Evolutionary conservation across 2,113 vertebrate genomes (phyloP), one percentile per base, ranked within the genome.

Genomic region (Rhea americana): DNA sequence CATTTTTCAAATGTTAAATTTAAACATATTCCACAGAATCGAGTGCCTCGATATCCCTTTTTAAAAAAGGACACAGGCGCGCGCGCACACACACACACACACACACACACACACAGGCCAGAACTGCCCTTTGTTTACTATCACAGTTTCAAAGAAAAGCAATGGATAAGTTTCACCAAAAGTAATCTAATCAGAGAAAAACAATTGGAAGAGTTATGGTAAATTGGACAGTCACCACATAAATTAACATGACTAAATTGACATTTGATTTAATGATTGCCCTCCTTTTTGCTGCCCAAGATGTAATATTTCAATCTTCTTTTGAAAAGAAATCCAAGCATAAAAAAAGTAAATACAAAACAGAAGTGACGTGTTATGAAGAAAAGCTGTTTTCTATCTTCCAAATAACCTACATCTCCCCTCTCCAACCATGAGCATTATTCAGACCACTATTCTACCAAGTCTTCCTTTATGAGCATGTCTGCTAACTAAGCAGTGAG

Each of bases 321-420:
- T 32, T 50, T n/a, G n/a, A n/a, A n/a, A n/a, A n/a, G n/a, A n/a
- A n/a, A n/a, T n/a, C n/a, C n/a, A n/a, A n/a, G n/a, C n/a, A n/a
- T n/a, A n/a, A 43, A 73, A 62, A 1, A 50, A 45, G 6, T n/a
- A 20, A 39, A 75, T 9, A 70, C 1, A 56, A 30, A n/a, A 70
- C 1, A 56, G 26, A n/a, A 82, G 25, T 47, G 15, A 78, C 66
- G 53, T 0, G 0, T 59, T 28, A 67, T 0, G 2, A 78, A 74
- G 13, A 12, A 92, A 87, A 59, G 3, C 26, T 19, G 47, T 82
- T 72, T 87, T 50, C 37, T 78, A n/a, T 9, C 43, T 7, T 20
- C 4, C 22, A 66, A 81, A 75, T 11, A 35, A 24, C 12, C 11
- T 30, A 19, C 5, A 71, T 6, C 65, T 75, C 56, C 48, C n/a